These are phyloP conservation scores for Todiramphus saurophagus DNA, from an alignment of 2,113 vertebrate species.

Conservation along the genomic window DNA sequence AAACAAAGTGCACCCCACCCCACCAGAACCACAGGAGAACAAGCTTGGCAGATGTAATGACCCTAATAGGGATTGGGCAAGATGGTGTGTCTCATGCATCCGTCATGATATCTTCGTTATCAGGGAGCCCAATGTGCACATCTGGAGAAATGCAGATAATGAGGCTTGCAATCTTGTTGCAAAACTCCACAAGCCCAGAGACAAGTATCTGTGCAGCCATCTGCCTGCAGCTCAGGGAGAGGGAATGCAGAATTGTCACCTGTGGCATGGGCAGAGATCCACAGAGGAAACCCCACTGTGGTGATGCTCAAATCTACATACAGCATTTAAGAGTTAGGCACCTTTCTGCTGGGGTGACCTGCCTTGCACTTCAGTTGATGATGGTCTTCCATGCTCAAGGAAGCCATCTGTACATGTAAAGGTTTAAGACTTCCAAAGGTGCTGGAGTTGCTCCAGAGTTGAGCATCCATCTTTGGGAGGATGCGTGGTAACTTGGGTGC, in stretches of 20 bases:
- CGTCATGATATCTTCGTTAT: slow-evolving; percentile 8
- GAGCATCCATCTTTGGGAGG: not conserved
- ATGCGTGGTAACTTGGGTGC: not conserved
- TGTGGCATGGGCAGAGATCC: not conserved
- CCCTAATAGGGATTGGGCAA: slow-evolving; percentile 50
- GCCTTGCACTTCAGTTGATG: not conserved
- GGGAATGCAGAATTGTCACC: not conserved
- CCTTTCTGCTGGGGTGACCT: not conserved
- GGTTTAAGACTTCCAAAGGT: not conserved
- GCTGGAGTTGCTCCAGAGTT: not conserved
- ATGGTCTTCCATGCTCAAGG: not conserved
- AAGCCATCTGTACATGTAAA: not conserved
- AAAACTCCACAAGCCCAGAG: slow-evolving; percentile 7
- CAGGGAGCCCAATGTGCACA: not conserved
- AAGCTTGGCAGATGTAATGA: slow-evolving; percentile 57
- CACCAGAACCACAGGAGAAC: slow-evolving; percentile 3
- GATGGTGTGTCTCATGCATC: slow-evolving; percentile 31
- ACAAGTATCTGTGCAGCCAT: not conserved
- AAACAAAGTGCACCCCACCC: slow-evolving; percentile 42
- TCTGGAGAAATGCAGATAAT: slow-evolving; percentile 50
- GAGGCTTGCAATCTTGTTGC: slow-evolving; percentile 39
- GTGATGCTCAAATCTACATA: not conserved
- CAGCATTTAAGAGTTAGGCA: not conserved
- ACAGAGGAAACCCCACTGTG: not conserved
- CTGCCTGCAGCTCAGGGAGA: not conserved